These are phyloP conservation scores for Drosophila tristis DNA, from an alignment of 1,140 invertebrate genomes.

Conservation along the genomic window DNA sequence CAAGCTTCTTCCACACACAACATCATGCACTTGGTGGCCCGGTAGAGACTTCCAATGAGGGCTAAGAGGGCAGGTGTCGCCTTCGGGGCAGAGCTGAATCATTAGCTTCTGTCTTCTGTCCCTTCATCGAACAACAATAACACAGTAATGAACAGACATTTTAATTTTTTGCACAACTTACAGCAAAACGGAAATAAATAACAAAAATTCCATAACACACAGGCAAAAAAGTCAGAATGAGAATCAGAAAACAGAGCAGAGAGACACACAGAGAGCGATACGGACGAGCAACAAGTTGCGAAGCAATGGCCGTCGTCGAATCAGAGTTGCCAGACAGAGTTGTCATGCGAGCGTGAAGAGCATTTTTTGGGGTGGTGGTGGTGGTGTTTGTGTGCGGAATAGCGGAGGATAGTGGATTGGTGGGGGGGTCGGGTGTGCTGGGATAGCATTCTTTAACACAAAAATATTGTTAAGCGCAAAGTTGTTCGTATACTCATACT, in stretches of 20 bases:
- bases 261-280: constrained; percentile 21
- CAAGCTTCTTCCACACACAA: constrained; percentile 28
- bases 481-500: constrained; percentile 27
- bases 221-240: background rate
- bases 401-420: constrained; percentile 10
- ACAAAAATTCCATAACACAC: constrained; percentile 50
- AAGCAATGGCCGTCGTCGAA: constrained; percentile 73
- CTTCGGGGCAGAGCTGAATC: background rate
- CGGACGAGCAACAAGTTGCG: constrained; percentile 74
- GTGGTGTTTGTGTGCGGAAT: constrained; percentile 12
- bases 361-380: constrained; percentile 42
- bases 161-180: constrained; percentile 40
- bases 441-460: constrained; percentile 39
- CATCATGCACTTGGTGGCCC: constrained; percentile 47
- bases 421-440: constrained; percentile 4
- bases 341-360: constrained; percentile 47
- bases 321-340: constrained; percentile 68
- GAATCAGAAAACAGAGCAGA: constrained; percentile 29
- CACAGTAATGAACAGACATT: constrained; percentile 12
- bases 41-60: background rate
- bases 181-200: constrained; percentile 50
- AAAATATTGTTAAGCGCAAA: constrained; percentile 56
- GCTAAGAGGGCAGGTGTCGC: no score
- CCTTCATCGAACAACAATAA: background rate
- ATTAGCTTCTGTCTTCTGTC: constrained; percentile 5